Evolutionary conservation across 2,888 invertebrate genomes (phyloP).

Genomic region (Xanthorhoe designata): DNA sequence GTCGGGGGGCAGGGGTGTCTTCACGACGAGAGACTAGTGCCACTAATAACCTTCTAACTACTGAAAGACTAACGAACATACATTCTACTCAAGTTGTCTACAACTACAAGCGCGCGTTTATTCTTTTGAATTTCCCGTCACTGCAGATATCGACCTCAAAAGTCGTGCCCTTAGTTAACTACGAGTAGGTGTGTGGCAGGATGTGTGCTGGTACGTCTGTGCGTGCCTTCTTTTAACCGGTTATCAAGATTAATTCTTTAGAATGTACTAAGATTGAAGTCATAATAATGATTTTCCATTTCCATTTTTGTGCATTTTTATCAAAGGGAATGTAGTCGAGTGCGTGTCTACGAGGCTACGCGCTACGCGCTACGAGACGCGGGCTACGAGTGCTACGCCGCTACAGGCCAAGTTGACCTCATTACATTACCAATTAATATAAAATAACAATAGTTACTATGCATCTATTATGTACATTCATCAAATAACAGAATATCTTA

Average conservation of each 20-base stretch:
- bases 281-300: not conserved
- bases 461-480: not conserved
- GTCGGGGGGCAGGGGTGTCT: not conserved
- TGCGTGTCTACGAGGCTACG: conserved; percentile 36
- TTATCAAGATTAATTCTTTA: no score
- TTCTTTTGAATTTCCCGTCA: not conserved
- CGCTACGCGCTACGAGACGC: conserved; percentile 22
- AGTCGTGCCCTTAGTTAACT: not conserved
- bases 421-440: conserved; percentile 12
- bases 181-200: not conserved
- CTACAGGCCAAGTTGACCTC: conserved; percentile 22
- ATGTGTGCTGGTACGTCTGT: not conserved
- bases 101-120: not conserved
- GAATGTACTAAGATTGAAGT: no score
- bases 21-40: not conserved
- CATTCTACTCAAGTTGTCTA: not conserved
- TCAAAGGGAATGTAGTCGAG: not conserved
- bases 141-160: not conserved
- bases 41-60: not conserved
- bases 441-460: not conserved
- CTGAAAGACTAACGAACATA: not conserved
- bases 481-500: not conserved
- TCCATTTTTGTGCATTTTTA: no score
- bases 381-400: conserved; percentile 26
- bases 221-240: not conserved